Conservation (phyloP, 2,113 vertebrate genomes). For the Corythornis vintsioides region DNA sequence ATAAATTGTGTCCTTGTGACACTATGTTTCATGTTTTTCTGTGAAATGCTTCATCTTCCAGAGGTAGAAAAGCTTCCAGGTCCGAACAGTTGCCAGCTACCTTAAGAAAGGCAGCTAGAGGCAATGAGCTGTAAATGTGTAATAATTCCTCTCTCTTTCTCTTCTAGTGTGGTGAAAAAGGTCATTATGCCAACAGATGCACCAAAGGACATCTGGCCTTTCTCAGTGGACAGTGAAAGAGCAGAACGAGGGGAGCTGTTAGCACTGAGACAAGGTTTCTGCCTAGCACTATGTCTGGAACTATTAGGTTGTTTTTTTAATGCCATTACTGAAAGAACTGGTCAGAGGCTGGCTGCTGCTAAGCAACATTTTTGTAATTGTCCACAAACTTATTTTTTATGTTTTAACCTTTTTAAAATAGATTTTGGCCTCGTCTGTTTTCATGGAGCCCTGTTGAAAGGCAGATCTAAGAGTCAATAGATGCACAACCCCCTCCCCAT, state of each 20-base stretch:
- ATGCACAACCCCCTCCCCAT: background rate
- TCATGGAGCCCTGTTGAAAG: constrained; percentile 44
- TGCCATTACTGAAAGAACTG: constrained; percentile 53
- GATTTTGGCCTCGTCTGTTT: constrained; percentile 20
- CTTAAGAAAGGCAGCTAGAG: background rate
- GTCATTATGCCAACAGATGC: constrained; percentile 99
- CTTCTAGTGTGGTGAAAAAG: constrained; percentile 94
- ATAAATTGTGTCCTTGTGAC: background rate
- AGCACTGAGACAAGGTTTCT: constrained; percentile 53
- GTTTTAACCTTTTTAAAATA: constrained; percentile 67
- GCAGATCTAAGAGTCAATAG: constrained; percentile 1
- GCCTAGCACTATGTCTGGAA: constrained; percentile 47
- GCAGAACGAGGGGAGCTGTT: constrained; percentile 41
- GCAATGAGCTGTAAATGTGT: background rate
- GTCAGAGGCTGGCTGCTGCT: constrained; percentile 62
- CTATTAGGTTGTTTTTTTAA: constrained; percentile 55
- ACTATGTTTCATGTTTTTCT: background rate
- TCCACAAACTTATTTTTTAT: constrained; percentile 28
- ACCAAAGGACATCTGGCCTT: constrained; percentile 98
- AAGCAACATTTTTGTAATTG: constrained; percentile 60
- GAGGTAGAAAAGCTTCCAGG: background rate
- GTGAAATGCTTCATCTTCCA: background rate
- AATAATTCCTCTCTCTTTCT: background rate
- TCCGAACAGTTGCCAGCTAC: background rate
- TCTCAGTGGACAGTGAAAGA: constrained; percentile 92